Base-by-base conservation (phyloP, 1,140 invertebrate genomes). In the Procambarus clarkii region DNA sequence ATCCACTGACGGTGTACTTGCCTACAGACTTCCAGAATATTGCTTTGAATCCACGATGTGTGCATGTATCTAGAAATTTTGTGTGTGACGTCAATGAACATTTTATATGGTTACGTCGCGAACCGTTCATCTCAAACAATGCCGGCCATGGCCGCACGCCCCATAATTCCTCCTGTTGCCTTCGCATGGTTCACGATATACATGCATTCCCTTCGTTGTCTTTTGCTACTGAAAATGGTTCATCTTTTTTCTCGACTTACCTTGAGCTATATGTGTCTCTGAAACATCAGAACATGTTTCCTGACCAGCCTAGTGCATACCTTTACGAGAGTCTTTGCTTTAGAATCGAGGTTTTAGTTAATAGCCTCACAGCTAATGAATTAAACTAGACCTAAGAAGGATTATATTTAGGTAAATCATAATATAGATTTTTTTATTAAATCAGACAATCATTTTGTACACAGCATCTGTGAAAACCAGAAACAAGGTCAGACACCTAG, bases 241-340 rank as follows among this genome's bases (percentile, higher is more conserved):
- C 60, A 21, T 60, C 80, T 21, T 24, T 2, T 8, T 21, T 74
- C 64, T 21, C 3, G n/a, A 34, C 24, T 21, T 74, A 4, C 69
- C 69, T 74, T 74, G 69, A 74, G 69, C 69, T 74, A 34, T 11
- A n/a, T 80, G 15, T 80, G 46, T 80, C 21, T 80, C 9, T 80
- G 8, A 45, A 48, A 79, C 48, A 79, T 79, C 45, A 46, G 13
- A 24, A 50, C 46, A 50, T 50, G 21, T 50, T 24, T 50, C 69
- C 69, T 5, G n/a, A 74, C 24, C 69, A 34, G 69, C 69, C 69
- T 69, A 4, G 3, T 34, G 24, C 21, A 24, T n/a, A 74, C 24
- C n/a, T 34, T 34, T 4, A 74, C 0, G n/a, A 74, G 7, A 34
- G 69, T 34, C n/a, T 34, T 5, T 71, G n/a, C 24, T 24, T 34